Conservation (phyloP, 1,140 invertebrate species). For the Sycophila sp. region DNA sequence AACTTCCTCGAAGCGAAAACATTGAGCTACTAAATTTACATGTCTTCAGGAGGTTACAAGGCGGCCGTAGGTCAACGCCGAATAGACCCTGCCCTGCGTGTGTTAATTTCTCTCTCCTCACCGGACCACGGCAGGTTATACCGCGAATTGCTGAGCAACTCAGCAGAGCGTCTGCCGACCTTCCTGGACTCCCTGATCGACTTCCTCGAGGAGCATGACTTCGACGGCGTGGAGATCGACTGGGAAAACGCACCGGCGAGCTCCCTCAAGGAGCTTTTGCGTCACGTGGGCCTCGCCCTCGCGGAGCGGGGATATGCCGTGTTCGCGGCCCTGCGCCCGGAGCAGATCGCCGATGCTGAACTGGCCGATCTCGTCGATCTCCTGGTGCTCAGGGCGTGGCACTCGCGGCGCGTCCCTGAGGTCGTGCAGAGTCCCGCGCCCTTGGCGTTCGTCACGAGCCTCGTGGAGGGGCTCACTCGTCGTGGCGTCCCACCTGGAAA, state of each 20-base stretch:
- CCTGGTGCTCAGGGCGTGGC: constrained; percentile 60
- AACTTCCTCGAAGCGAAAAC: no score
- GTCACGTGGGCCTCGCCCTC: constrained; percentile 39
- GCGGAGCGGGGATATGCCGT: constrained; percentile 46
- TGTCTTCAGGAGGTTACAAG: constrained; percentile 68
- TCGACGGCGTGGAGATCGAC: constrained; percentile 74
- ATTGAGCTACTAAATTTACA: neutral
- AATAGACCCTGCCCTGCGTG: constrained; percentile 68
- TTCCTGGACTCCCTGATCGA: constrained; percentile 68
- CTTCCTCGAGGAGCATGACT: constrained; percentile 68
- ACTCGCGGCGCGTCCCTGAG: constrained; percentile 48
- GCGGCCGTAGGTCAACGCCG: constrained; percentile 66
- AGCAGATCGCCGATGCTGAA: constrained; percentile 49
- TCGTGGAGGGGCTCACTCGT: constrained; percentile 48
- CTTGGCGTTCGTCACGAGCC: constrained; percentile 43
- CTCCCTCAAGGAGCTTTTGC: constrained; percentile 45
- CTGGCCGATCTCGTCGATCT: constrained; percentile 48
- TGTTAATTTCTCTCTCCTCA: constrained; percentile 56
- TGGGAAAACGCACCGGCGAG: constrained; percentile 64
- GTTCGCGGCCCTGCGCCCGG: constrained; percentile 47
- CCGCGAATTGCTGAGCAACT: constrained; percentile 49
- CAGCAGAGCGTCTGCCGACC: constrained; percentile 40
- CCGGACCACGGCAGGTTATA: constrained; percentile 54
- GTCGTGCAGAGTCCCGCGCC: constrained; percentile 53
- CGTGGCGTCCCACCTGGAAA: constrained; percentile 67